Evolutionary conservation across 2,113 vertebrate species (phyloP).

Genomic region (Passer montanus): DNA sequence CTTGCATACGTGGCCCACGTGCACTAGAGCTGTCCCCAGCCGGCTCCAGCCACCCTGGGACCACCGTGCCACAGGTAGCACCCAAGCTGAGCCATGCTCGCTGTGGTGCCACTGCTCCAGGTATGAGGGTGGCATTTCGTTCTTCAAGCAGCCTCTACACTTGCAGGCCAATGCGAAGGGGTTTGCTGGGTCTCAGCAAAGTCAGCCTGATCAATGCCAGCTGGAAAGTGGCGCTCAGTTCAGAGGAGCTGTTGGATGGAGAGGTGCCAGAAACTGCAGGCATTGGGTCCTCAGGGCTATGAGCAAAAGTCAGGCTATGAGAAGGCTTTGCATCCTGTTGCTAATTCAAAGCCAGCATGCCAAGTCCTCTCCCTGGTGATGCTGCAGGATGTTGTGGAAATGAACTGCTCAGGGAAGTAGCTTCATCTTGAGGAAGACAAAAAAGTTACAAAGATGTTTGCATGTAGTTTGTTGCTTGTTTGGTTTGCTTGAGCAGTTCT

Average conservation of each 20-base stretch:
- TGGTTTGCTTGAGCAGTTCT: neutral
- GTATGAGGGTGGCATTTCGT: accelerated
- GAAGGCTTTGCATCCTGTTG: neutral
- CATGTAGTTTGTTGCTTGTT: neutral
- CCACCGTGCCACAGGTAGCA: accelerated
- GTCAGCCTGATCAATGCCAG: neutral
- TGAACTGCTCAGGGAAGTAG: neutral
- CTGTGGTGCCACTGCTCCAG: accelerated
- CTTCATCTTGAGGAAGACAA: neutral
- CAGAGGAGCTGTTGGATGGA: neutral
- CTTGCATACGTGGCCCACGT: neutral
- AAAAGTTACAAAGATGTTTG: neutral
- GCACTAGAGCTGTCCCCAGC: neutral
- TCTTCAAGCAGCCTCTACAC: accelerated
- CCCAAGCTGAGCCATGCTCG: accelerated
- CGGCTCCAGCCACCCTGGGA: neutral
- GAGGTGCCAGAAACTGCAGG: neutral
- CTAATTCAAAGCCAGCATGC: neutral
- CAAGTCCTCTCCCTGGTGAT: neutral
- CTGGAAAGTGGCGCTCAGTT: neutral
- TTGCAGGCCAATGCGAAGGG: neutral
- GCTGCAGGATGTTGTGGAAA: neutral
- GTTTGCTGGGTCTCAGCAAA: neutral
- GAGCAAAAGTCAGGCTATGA: neutral
- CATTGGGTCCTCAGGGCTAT: neutral